Conservation (phyloP, 2,888 invertebrate species). For the Biston betularia region DNA sequence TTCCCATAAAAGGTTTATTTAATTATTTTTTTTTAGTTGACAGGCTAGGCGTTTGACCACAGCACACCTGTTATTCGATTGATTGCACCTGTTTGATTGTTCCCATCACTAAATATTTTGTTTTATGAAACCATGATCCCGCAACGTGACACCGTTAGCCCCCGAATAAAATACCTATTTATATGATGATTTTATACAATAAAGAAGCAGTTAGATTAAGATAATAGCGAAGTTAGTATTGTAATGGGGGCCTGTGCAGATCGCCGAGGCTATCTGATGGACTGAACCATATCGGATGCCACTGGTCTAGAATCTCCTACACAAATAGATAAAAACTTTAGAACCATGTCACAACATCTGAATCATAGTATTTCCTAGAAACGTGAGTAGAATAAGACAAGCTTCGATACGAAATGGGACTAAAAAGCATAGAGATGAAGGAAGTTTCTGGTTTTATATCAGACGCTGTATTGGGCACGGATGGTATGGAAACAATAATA, state of each 20-base stretch:
- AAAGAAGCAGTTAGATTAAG: constrained; percentile 68
- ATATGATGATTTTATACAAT: constrained; percentile 72
- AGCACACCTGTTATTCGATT: neutral
- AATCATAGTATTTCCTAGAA: neutral
- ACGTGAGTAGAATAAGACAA: neutral
- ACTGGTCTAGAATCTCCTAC: constrained; percentile 48
- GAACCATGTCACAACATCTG: constrained; percentile 20
- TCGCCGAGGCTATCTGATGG: constrained; percentile 70
- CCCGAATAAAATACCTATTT: constrained; percentile 61
- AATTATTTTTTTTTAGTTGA: too few species aligned
- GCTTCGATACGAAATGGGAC: constrained; percentile 7
- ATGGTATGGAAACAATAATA: constrained; percentile 63
- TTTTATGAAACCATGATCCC: constrained; percentile 49
- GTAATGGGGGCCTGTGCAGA: constrained; percentile 59
- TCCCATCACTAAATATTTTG: constrained; percentile 21
- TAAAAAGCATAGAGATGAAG: constrained; percentile 43
- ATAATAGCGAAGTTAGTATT: constrained; percentile 60
- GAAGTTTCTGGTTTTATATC: constrained; percentile 54
- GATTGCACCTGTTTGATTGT: neutral
- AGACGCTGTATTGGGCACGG: constrained; percentile 56
- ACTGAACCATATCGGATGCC: constrained; percentile 72
- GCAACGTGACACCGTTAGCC: constrained; percentile 48
- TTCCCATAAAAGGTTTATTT: too few species aligned
- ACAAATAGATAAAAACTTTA: constrained; percentile 9
- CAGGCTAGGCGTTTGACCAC: too few species aligned